A percentile compares a stretch with the other conserved stretches of the same genome.
Conservation (phyloP, 2,888 invertebrate species). For the Ophion slaviceki region DNA sequence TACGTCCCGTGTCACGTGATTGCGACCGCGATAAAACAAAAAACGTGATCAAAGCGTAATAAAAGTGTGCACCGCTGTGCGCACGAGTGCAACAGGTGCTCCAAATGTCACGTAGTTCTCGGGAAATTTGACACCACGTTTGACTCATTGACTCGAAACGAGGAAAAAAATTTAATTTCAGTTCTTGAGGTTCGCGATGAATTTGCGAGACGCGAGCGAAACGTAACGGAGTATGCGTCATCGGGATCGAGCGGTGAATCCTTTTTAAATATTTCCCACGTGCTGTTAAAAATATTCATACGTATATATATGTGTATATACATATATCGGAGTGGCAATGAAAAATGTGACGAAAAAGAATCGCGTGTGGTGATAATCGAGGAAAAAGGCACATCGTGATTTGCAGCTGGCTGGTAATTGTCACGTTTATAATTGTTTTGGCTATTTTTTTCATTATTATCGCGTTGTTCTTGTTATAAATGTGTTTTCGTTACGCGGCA, state of each 20-base stretch:
- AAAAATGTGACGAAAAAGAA: constrained; percentile 11
- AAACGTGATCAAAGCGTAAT: background rate
- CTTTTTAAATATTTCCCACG: constrained; percentile 5
- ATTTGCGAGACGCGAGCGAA: background rate
- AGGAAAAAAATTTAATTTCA: background rate
- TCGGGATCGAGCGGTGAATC: background rate
- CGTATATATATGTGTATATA: background rate
- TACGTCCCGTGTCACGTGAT: too few relatives aligned
- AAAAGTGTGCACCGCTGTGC: background rate
- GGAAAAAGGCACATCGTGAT: background rate
- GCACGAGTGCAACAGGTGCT: constrained; percentile 65
- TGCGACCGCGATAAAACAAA: background rate
- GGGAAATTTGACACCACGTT: constrained; percentile 12
- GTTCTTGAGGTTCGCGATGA: background rate
- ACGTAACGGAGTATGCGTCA: background rate
- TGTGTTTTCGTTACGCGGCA: background rate
- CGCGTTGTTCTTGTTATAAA: background rate
- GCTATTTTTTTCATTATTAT: background rate
- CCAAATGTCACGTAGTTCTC: constrained; percentile 48
- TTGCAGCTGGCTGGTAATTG: background rate
- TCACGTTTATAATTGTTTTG: background rate
- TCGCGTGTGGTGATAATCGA: background rate
- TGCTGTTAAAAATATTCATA: background rate
- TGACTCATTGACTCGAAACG: background rate
- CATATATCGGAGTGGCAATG: background rate